Conservation (phyloP, 2,797 vertebrate genomes). For the Poeciliopsis turneri region DNA sequence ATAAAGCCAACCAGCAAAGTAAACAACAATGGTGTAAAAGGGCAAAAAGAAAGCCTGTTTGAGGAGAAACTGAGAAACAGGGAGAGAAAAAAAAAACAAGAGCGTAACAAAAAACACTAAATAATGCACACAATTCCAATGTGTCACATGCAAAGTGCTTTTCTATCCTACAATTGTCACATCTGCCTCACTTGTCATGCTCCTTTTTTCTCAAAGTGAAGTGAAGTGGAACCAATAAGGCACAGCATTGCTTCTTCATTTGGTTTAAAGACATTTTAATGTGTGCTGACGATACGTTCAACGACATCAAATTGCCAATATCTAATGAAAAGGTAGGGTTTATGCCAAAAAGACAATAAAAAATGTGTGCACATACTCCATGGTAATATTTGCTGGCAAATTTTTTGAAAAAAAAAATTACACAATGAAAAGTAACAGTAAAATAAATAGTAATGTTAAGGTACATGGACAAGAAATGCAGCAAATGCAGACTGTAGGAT, state of each 20-base stretch:
- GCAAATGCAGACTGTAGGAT: too few species aligned
- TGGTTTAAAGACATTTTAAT: constrained; percentile 14
- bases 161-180: constrained; percentile 38
- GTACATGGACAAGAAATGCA: background rate
- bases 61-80: constrained; percentile 16
- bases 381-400: background rate
- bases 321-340: background rate
- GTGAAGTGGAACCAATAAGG: constrained; percentile 8
- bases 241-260: background rate
- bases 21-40: constrained; percentile 26
- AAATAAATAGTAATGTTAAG: background rate
- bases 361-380: background rate
- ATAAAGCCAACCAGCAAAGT: constrained; percentile 32
- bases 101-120: constrained; percentile 36
- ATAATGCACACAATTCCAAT: constrained; percentile 36
- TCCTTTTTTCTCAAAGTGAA: constrained; percentile 19
- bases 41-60: constrained; percentile 10
- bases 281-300: background rate
- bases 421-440: background rate
- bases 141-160: constrained; percentile 41
- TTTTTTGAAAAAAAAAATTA: background rate
- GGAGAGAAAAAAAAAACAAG: background rate
- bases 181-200: constrained; percentile 13
- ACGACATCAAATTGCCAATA: constrained; percentile 3
- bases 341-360: background rate